Evolutionary conservation across 2,888 invertebrate species (phyloP), one percentile per base, ranked within the genome.

Genomic region (Tetramorium bicarinatum): DNA sequence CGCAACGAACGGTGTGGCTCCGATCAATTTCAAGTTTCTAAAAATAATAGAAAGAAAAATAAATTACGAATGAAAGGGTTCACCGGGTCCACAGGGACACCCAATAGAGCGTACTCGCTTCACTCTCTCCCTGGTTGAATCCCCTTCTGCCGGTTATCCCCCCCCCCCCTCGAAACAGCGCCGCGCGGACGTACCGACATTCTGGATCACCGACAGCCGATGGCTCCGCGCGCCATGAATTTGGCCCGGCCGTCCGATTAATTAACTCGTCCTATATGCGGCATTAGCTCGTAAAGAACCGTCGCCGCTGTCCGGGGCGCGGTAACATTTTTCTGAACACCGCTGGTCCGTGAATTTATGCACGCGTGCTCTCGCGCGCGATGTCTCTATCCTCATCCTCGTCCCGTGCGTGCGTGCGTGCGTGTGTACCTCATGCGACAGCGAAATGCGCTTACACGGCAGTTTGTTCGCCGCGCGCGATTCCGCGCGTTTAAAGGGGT

Each of bases 141-240:
- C 44, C 56, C 59, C 52, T 25, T 29, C 49, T 25, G 47, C 34
- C 25, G 47, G 80, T 80, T 71, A 61, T 79, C 47, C 54, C 41
- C 21, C 47, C n/a, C 47, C 54, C 41, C 21, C 47, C n/a, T 52
- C 13, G 44, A 44, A 66, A 79, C 79, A 67, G 18, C 52, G 38
- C 62, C 52, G 38, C 62, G 59, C 15, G 71, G 79, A 76, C 52
- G 66, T 76, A 52, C 76, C 66, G 67, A 77, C 69, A 79, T 87
- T 90, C 91, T 90, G 91, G 91, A 92, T 92, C 91, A 92, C 89
- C 92, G 87, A 89, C 90, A 91, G 91, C 91, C 91, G 90, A 90
- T 89, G 90, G 89, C 87, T 90, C 91, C 56, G 69, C 62, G 86
- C 91, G 90, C 88, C 91, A 90, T 93, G 92, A 93, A 93, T 93